phyloP scores from a whole-genome alignment of 1,140 invertebrate genomes.

The Panagrolaimus sp. region DNA sequence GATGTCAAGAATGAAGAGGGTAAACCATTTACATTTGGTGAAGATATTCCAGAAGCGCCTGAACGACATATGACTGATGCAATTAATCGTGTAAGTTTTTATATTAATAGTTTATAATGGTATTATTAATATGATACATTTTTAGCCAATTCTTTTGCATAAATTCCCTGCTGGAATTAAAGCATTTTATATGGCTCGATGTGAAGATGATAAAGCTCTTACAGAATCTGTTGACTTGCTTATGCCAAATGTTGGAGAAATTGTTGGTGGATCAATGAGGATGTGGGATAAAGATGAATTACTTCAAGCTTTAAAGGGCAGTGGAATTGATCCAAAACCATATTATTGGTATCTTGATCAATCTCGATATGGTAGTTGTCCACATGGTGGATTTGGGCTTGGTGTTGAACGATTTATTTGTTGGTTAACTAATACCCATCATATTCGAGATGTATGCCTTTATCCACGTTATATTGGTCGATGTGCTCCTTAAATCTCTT shows the following conservation, averaged over 20 bases:
- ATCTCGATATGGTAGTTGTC: constrained; percentile 85
- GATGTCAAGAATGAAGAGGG: constrained; percentile 92
- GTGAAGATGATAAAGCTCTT: constrained; percentile 74
- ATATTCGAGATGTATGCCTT: constrained; percentile 91
- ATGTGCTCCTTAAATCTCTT: constrained; percentile 75
- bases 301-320: constrained; percentile 76
- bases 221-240: constrained; percentile 95
- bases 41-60: constrained; percentile 98
- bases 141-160: constrained; percentile 81
- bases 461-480: constrained; percentile 87
- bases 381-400: constrained; percentile 95
- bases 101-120: constrained; percentile 11
- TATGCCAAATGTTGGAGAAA: constrained; percentile 94
- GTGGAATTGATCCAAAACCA: constrained; percentile 80
- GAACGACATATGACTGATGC: constrained; percentile 97
- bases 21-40: constrained; percentile 89
- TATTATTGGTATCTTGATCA: constrained; percentile 99
- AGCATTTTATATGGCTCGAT: constrained; percentile 94
- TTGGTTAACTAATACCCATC: constrained; percentile 88
- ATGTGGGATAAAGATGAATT: constrained; percentile 82
- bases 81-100: constrained; percentile 71
- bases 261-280: constrained; percentile 99
- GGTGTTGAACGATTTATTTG: constrained; percentile 93
- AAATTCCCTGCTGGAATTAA: constrained; percentile 91
- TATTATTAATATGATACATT: constrained; percentile 18